phyloP scores from a whole-genome alignment of 2,797 vertebrate species.

The Poecilia picta region DNA sequence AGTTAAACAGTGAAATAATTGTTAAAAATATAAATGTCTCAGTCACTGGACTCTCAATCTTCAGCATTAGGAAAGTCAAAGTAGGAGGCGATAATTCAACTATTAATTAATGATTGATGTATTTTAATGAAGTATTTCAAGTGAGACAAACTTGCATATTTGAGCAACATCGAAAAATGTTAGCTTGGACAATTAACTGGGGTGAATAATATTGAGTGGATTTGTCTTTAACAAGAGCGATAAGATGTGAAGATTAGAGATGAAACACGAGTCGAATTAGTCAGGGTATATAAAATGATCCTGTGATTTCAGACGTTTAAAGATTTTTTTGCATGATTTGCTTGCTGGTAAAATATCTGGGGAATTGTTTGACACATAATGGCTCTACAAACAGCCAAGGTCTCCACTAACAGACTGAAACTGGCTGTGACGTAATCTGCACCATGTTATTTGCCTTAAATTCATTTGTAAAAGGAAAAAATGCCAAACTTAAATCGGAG shows the following conservation, averaged over 20 bases:
- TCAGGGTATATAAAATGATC: not conserved
- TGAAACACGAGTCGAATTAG: not conserved
- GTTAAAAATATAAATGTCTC: not conserved
- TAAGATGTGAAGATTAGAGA: not conserved
- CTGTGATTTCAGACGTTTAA: not conserved
- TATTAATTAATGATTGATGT: not conserved
- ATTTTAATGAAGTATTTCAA: not conserved
- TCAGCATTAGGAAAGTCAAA: not conserved
- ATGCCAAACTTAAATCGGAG: conserved; percentile 4
- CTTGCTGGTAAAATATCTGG: conserved; percentile 44
- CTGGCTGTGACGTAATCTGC: conserved; percentile 7
- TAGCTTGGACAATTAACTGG: not conserved
- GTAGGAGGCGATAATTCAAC: not conserved
- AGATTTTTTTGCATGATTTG: conserved; percentile 5
- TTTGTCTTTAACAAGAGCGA: too few relatives aligned
- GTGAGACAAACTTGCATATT: not conserved
- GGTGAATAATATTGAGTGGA: too few relatives aligned
- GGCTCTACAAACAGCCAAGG: conserved; percentile 19
- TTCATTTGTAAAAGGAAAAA: conserved; percentile 8
- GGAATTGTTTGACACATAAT: not conserved
- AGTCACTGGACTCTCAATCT: not conserved
- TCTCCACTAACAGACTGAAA: conserved; percentile 23
- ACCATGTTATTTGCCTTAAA: not conserved
- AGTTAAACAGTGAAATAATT: not conserved
- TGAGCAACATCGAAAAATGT: not conserved